A percentile compares a stretch with the other conserved stretches of the same genome.
Evolutionary conservation across 2,888 invertebrate genomes (phyloP).

Genomic region (Ichneumoninae sp.): DNA sequence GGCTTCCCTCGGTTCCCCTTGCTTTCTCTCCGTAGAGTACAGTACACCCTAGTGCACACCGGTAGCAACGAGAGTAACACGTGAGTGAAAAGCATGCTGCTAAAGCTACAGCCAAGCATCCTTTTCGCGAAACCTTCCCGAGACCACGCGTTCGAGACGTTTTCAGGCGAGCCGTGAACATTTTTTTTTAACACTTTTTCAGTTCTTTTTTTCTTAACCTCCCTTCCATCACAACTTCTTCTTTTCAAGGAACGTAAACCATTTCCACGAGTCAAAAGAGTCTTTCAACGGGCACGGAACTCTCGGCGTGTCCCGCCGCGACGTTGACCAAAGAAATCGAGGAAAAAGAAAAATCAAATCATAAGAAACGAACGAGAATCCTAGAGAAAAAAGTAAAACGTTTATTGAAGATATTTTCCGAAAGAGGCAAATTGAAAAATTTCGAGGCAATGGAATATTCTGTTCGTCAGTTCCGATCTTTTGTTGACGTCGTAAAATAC

Average conservation of each 20-base stretch:
- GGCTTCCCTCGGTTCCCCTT: background rate
- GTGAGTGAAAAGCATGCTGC: constrained; percentile 30
- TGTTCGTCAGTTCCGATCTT: background rate
- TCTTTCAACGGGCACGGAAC: background rate
- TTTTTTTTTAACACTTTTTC: background rate
- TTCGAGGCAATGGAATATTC: background rate
- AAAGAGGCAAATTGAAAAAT: background rate
- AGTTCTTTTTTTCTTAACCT: background rate
- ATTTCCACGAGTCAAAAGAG: constrained; percentile 32
- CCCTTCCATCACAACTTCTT: background rate
- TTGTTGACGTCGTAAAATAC: background rate
- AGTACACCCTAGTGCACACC: background rate
- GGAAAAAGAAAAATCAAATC: background rate
- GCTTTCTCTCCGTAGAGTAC: background rate
- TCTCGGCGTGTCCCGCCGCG: background rate
- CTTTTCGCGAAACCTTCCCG: constrained; percentile 14
- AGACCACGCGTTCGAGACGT: constrained; percentile 37
- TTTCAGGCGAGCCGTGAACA: constrained; percentile 4
- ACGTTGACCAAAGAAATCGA: constrained; percentile 4
- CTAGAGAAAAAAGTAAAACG: background rate
- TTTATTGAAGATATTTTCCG: background rate
- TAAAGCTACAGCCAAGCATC: constrained; percentile 30
- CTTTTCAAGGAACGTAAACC: constrained; percentile 7
- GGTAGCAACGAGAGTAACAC: constrained; percentile 28
- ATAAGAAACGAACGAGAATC: background rate